Conservation (phyloP, 2,888 invertebrate genomes). For the Siphlonurus alternatus region DNA sequence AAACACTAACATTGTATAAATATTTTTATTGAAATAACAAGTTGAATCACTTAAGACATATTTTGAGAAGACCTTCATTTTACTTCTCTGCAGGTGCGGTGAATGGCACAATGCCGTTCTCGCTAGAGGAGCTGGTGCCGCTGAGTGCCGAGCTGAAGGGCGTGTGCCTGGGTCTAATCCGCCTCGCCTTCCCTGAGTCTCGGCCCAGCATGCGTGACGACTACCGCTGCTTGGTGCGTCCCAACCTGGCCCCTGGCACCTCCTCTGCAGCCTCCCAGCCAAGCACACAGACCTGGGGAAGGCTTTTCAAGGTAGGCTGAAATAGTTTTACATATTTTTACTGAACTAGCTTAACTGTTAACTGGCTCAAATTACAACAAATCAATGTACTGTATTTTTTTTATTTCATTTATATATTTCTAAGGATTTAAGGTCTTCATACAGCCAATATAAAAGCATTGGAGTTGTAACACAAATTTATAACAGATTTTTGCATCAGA, state of each 20-base stretch:
- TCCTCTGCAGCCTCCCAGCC: background rate
- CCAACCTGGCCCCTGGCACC: background rate
- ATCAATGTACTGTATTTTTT: too few species aligned
- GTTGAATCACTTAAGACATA: too few species aligned
- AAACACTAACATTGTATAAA: too few species aligned
- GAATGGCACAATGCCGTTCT: slow-evolving; percentile 41
- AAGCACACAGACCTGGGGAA: slow-evolving; percentile 39
- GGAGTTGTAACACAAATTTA: too few species aligned
- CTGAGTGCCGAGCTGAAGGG: slow-evolving; percentile 44
- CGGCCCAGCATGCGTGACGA: slow-evolving; percentile 43
- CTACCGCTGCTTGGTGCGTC: slow-evolving; percentile 34
- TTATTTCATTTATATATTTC: too few species aligned
- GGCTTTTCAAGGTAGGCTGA: slow-evolving; percentile 58
- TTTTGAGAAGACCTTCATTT: too few species aligned
- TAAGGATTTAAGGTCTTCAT: too few species aligned
- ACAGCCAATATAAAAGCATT: too few species aligned
- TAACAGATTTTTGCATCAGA: too few species aligned
- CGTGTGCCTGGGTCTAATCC: slow-evolving; percentile 68
- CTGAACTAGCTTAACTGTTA: too few species aligned
- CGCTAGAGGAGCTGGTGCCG: slow-evolving; percentile 51
- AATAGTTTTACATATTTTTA: too few species aligned
- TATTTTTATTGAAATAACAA: too few species aligned
- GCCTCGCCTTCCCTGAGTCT: slow-evolving; percentile 69
- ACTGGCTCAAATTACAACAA: background rate
- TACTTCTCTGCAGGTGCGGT: background rate